phyloP scores from a whole-genome alignment of 2,113 vertebrate species.

The Chlorocebus sabaeus region DNA sequence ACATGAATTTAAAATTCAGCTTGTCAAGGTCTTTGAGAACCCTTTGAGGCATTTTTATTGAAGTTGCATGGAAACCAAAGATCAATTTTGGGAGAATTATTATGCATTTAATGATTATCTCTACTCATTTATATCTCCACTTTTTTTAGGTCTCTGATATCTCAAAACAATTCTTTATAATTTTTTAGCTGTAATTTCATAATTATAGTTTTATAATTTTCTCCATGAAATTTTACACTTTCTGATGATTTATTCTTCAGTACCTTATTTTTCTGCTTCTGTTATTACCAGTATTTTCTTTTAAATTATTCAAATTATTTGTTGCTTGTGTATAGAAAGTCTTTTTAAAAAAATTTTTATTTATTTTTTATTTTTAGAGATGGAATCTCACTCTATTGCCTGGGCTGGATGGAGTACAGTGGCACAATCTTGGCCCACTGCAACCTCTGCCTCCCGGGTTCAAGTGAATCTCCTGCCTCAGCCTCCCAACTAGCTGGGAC shows the following conservation, averaged over 20 bases:
- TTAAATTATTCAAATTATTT: conserved; percentile 18
- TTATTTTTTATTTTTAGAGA: no score
- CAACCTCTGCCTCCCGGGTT: no score
- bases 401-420: no score
- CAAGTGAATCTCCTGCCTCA: no score
- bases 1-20: not conserved
- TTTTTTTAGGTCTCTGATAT: conserved; percentile 16
- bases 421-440: no score
- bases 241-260: not conserved
- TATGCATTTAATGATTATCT: conserved; percentile 10
- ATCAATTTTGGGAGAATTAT: not conserved
- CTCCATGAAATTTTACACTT: not conserved
- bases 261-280: not conserved
- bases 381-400: no score
- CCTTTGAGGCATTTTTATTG: not conserved
- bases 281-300: not conserved
- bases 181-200: not conserved
- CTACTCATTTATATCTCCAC: not conserved
- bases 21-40: not conserved
- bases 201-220: not conserved
- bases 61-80: not conserved
- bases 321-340: not conserved
- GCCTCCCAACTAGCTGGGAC: no score
- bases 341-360: no score
- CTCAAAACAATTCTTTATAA: not conserved